phyloP scores from a whole-genome alignment of 2,113 vertebrate species.

The Antechinus flavipes region DNA sequence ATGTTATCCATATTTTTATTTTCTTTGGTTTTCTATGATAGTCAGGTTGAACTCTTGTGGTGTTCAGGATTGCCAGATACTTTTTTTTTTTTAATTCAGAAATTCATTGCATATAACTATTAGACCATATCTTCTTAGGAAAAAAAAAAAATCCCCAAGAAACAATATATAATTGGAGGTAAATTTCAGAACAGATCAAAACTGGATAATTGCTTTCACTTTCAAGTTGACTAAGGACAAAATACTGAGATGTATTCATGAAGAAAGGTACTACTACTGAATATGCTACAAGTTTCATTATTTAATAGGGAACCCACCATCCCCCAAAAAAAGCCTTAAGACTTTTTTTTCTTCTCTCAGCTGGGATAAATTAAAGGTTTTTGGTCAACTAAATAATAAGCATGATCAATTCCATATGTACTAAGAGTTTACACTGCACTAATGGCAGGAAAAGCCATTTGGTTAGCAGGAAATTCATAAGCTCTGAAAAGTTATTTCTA shows the following conservation, averaged over 20 bases:
- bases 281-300: background rate
- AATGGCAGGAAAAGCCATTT: conserved; percentile 2
- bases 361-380: conserved; percentile 33
- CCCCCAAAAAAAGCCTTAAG: background rate
- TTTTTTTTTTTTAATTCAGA: conserved; percentile 36
- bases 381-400: conserved; percentile 49
- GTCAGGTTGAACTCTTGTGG: conserved; percentile 23
- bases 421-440: background rate
- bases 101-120: background rate
- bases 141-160: conserved; percentile 4
- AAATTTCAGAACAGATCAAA: conserved; percentile 9
- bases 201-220: background rate
- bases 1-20: background rate
- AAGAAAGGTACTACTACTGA: background rate
- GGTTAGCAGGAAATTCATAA: conserved; percentile 20
- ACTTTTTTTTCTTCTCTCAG: conserved; percentile 15
- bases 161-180: background rate
- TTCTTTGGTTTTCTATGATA: background rate
- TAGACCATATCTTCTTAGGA: background rate
- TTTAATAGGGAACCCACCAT: background rate
- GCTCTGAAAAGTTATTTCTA: conserved; percentile 46
- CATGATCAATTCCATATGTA: conserved; percentile 4
- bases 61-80: background rate
- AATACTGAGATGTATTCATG: background rate
- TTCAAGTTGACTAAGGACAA: background rate